Conservation (phyloP, 2,113 vertebrate genomes). For the Myrmecophaga tridactyla region DNA sequence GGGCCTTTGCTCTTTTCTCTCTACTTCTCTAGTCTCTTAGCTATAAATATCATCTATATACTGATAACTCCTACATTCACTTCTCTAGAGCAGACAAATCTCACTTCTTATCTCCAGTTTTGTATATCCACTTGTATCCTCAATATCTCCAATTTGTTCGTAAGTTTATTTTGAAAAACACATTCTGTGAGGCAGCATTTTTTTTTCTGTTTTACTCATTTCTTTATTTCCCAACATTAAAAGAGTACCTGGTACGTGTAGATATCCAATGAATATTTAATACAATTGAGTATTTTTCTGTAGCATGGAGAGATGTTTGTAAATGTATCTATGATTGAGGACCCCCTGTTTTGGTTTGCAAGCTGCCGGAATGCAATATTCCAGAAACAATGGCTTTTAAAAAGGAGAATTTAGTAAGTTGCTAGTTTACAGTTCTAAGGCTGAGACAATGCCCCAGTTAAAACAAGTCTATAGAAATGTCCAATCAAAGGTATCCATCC, state of each 20-base stretch:
- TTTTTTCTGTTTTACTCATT: not conserved
- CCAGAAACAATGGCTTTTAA: no score
- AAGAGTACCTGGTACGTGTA: not conserved
- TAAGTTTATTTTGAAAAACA: not conserved
- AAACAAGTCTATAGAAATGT: no score
- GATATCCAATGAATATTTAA: not conserved
- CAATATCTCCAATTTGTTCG: not conserved
- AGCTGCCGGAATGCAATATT: no score
- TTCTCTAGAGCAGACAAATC: not conserved
- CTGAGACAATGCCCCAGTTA: no score
- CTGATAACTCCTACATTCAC: not conserved
- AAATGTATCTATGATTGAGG: not conserved
- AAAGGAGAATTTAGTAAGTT: no score
- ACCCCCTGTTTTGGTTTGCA: no score
- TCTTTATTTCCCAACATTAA: not conserved
- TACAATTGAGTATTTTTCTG: not conserved
- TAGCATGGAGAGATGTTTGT: not conserved
- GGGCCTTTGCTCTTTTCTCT: not conserved
- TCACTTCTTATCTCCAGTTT: not conserved
- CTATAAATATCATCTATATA: not conserved
- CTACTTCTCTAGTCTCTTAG: not conserved
- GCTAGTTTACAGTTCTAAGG: no score
- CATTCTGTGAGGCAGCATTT: not conserved
- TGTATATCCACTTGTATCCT: not conserved
- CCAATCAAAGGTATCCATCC: no score